Percentiles rank a stretch among this genome's conserved stretches.
Conservation (phyloP, 53 echinoderm and acorn worm species). For the Echinarachnius parma region DNA sequence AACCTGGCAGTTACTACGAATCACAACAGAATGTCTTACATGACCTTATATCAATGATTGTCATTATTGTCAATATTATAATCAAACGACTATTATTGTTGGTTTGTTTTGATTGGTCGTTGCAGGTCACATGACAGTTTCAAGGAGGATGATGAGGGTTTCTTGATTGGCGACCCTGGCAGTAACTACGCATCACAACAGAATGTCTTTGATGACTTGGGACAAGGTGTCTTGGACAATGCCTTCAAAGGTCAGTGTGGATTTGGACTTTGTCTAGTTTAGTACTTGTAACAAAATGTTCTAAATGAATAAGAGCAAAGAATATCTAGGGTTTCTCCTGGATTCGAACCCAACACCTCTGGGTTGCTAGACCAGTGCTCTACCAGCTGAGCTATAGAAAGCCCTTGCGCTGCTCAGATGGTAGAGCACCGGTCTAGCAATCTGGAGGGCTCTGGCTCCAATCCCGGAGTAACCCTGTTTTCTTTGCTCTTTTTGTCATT, state of each 20-base stretch:
- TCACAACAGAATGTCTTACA: slow-evolving; percentile 90
- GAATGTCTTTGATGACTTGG: slow-evolving; percentile 86
- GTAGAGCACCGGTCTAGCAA: too few species aligned
- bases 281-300: too few species aligned
- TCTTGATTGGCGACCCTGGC: slow-evolving; percentile 59
- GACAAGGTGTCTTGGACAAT: slow-evolving; percentile 96
- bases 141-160: slow-evolving; percentile 59
- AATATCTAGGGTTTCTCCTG: too few species aligned
- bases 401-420: too few species aligned
- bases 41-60: slow-evolving; percentile 38
- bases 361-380: too few species aligned
- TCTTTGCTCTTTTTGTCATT: too few species aligned
- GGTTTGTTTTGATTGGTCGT: not conserved
- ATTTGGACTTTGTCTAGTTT: too few species aligned
- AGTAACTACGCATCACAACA: slow-evolving; percentile 96
- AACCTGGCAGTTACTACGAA: slow-evolving; percentile 87
- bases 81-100: not conserved
- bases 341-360: too few species aligned
- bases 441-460: too few species aligned
- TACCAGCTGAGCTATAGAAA: too few species aligned
- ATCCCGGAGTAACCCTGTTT: too few species aligned
- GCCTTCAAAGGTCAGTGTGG: slow-evolving; percentile 91
- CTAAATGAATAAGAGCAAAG: too few species aligned
- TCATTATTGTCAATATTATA: not conserved
- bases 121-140: slow-evolving; percentile 94